These are phyloP conservation scores for Nemoura dubitans DNA, from an alignment of 2,888 invertebrate genomes.

Conservation along the genomic window DNA sequence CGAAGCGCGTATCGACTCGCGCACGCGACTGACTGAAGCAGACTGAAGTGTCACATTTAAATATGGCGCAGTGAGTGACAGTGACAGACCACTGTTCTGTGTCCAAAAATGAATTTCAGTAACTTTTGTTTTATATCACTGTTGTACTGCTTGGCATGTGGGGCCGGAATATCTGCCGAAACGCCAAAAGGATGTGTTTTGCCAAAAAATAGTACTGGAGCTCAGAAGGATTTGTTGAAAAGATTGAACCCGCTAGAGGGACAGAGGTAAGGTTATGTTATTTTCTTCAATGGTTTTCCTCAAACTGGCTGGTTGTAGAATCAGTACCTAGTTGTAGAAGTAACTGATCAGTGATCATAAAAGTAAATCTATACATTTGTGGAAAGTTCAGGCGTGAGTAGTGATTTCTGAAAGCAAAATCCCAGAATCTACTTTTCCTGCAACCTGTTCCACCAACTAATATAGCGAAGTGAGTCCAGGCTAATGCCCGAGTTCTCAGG, in stretches of 20 bases:
- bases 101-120: neutral
- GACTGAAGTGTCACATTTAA: neutral
- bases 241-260: neutral
- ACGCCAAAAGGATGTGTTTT: neutral
- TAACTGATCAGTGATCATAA: too few relatives aligned
- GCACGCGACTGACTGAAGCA: too few relatives aligned
- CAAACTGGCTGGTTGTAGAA: neutral
- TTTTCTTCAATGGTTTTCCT: neutral
- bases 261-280: slow-evolving; percentile 8
- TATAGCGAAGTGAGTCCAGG: too few relatives aligned
- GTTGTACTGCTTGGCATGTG: neutral
- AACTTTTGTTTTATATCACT: neutral
- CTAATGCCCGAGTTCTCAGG: neutral
- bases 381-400: too few relatives aligned
- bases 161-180: neutral
- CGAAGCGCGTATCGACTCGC: too few relatives aligned
- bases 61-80: neutral
- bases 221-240: neutral
- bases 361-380: too few relatives aligned
- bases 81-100: neutral
- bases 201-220: neutral
- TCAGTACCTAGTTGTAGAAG: neutral
- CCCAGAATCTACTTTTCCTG: too few relatives aligned
- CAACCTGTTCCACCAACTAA: too few relatives aligned
- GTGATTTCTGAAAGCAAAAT: too few relatives aligned